These are phyloP conservation scores for Karalla daura DNA, from an alignment of 2,797 vertebrate species.

Conservation along the genomic window DNA sequence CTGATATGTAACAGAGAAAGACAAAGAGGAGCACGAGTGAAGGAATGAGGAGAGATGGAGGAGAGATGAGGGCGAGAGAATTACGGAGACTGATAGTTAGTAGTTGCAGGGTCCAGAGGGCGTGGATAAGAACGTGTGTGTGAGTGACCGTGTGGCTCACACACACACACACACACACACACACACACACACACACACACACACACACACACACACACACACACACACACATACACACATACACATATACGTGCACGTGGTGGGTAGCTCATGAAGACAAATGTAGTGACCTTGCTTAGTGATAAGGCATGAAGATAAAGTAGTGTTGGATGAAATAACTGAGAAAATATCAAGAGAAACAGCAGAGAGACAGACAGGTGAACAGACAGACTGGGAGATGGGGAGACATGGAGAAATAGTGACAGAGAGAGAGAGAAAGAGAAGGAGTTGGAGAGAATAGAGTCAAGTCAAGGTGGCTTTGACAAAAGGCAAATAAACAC, in stretches of 20 bases:
- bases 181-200: constrained; percentile 39
- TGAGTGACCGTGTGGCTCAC: constrained; percentile 27
- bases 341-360: constrained; percentile 60
- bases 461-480: constrained; percentile 44
- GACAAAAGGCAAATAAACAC: constrained; percentile 40
- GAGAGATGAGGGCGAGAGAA: constrained; percentile 64
- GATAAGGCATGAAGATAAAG: constrained; percentile 81
- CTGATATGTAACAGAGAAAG: constrained; percentile 47
- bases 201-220: constrained; percentile 35
- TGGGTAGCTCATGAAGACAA: constrained; percentile 79
- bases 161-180: constrained; percentile 28
- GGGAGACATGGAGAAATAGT: constrained; percentile 7
- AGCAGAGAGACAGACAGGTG: constrained; percentile 20
- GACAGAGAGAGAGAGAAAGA: constrained; percentile 28
- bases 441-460: constrained; percentile 38
- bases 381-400: constrained; percentile 38
- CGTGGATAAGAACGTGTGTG: constrained; percentile 33
- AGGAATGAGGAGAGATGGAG: constrained; percentile 40
- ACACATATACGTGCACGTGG: constrained; percentile 36
- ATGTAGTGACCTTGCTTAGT: constrained; percentile 81
- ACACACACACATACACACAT: constrained; percentile 28
- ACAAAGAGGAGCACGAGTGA: constrained; percentile 32
- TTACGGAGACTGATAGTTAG: constrained; percentile 77
- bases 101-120: constrained; percentile 67
- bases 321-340: constrained; percentile 71